phyloP scores from a whole-genome alignment of 2,888 invertebrate genomes.

The Selenia dentaria region DNA sequence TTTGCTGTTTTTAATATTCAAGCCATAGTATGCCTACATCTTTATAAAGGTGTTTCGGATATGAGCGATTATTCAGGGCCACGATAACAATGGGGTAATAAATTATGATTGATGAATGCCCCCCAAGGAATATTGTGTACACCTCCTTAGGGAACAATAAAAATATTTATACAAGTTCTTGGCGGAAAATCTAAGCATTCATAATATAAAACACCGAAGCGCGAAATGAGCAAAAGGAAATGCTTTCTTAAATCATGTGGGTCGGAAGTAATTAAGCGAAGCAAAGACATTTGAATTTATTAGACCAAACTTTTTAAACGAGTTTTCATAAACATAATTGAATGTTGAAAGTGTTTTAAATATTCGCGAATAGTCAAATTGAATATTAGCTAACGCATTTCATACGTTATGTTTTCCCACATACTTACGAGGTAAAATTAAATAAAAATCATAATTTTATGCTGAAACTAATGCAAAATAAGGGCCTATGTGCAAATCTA shows the following conservation, averaged over 20 bases:
- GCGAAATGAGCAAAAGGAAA: neutral
- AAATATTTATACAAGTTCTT: constrained; percentile 52
- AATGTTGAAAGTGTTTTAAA: too few species aligned
- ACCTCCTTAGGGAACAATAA: constrained; percentile 64
- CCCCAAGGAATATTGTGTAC: constrained; percentile 48
- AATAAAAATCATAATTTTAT: too few species aligned
- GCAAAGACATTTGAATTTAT: neutral
- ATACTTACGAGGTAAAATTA: too few species aligned
- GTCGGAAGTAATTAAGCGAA: neutral
- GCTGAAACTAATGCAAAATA: too few species aligned
- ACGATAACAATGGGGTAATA: constrained; percentile 78
- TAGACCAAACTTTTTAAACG: too few species aligned
- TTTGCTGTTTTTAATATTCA: too few species aligned
- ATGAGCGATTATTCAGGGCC: constrained; percentile 78
- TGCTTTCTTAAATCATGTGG: neutral
- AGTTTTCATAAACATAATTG: too few species aligned
- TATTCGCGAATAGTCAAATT: too few species aligned
- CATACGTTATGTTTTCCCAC: too few species aligned
- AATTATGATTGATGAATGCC: constrained; percentile 81
- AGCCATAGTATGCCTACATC: constrained; percentile 52
- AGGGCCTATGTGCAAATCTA: too few species aligned
- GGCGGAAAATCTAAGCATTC: constrained; percentile 17
- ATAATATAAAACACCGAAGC: constrained; percentile 9
- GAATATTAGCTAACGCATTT: too few species aligned
- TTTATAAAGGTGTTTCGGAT: constrained; percentile 76